These are phyloP conservation scores for Formica aserva DNA, from an alignment of 2,888 invertebrate species.

Conservation along the genomic window DNA sequence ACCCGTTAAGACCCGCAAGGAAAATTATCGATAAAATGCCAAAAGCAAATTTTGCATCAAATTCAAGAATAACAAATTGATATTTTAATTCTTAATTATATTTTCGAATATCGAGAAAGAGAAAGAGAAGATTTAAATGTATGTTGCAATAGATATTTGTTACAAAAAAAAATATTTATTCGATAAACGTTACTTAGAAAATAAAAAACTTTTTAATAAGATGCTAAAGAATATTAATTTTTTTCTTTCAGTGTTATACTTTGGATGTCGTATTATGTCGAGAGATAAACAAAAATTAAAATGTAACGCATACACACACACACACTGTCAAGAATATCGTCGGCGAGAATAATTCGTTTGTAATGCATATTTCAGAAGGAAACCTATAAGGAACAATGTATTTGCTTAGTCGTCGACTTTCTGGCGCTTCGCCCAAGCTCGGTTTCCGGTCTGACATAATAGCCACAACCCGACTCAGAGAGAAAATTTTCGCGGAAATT, in stretches of 20 bases:
- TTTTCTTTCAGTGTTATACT: background rate
- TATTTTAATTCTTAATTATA: background rate
- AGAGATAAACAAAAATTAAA: background rate
- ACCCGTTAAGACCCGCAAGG: constrained; percentile 23
- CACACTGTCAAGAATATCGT: background rate
- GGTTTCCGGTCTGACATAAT: constrained; percentile 25
- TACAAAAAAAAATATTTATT: background rate
- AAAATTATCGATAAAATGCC: constrained; percentile 23
- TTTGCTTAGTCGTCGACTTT: constrained; percentile 32
- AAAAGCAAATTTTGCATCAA: constrained; percentile 5
- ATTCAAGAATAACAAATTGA: constrained; percentile 4
- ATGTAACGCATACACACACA: no score
- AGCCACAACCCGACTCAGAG: constrained; percentile 21
- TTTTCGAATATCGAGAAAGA: background rate
- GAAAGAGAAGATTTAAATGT: background rate
- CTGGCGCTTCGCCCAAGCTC: background rate
- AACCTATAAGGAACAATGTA: constrained; percentile 17
- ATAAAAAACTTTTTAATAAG: background rate
- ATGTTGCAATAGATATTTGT: background rate
- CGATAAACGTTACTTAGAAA: background rate
- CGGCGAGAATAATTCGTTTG: background rate
- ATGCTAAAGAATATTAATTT: background rate
- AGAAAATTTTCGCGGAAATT: constrained; percentile 18
- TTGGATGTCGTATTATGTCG: background rate
- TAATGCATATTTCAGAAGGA: background rate